These are phyloP conservation scores for Leptinotarsa lineolata DNA, from an alignment of 1,140 invertebrate species.

Conservation along the genomic window DNA sequence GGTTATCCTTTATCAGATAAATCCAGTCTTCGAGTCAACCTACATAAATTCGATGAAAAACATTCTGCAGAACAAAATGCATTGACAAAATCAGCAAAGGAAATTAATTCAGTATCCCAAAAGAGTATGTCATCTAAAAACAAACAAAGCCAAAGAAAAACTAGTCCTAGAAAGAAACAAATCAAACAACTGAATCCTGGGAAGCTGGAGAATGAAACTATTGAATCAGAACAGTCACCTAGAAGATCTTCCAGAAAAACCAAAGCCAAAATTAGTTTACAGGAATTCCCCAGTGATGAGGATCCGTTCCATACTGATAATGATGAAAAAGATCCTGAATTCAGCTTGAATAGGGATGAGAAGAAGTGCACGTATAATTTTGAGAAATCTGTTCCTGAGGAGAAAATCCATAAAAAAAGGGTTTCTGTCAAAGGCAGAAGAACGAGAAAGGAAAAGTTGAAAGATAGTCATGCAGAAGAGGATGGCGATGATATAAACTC, in stretches of 20 bases:
- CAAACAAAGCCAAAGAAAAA: conserved; percentile 2
- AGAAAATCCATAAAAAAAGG: not conserved
- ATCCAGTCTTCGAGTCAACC: not conserved
- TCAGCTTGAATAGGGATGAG: conserved; percentile 27
- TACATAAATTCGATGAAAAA: conserved; percentile 14
- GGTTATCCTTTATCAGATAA: not conserved
- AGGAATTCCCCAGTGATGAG: conserved; percentile 43
- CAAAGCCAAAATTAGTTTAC: conserved; percentile 35
- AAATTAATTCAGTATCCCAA: too few relatives aligned
- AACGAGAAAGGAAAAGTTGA: conserved; percentile 20
- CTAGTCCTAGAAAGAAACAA: conserved; percentile 9
- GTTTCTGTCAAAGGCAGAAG: not conserved
- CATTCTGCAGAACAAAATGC: not conserved
- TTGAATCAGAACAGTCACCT: conserved; percentile 40
- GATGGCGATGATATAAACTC: conserved; percentile 4
- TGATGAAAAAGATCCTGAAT: conserved; percentile 45
- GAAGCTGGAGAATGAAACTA: not conserved
- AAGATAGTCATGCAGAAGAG: conserved; percentile 3
- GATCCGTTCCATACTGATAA: conserved; percentile 47
- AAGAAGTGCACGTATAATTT: conserved; percentile 20
- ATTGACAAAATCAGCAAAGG: not conserved
- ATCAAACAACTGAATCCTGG: not conserved
- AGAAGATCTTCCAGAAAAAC: conserved; percentile 46
- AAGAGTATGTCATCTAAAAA: not conserved
- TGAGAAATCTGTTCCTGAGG: conserved; percentile 23